These are phyloP conservation scores for Ceyx margarethae DNA, from an alignment of 2,113 vertebrate species.

Conservation along the genomic window DNA sequence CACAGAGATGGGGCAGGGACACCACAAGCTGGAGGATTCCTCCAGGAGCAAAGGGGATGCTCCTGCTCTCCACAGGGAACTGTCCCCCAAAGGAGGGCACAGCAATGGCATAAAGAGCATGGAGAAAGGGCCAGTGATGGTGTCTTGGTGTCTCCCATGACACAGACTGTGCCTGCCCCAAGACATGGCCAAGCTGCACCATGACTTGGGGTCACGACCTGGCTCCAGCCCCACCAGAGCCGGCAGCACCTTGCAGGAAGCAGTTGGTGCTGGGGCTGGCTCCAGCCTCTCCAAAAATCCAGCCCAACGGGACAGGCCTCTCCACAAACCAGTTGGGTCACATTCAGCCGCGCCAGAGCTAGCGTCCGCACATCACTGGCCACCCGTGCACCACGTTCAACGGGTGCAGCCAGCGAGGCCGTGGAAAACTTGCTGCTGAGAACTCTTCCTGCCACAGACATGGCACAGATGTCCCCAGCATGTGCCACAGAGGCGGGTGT, in stretches of 20 bases:
- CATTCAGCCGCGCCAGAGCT: not conserved
- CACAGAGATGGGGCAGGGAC: not conserved
- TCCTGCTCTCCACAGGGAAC: not conserved
- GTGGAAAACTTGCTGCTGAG: accelerated
- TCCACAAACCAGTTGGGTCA: not conserved
- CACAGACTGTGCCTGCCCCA: not conserved
- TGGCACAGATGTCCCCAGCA: accelerated
- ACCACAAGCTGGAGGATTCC: too few species aligned
- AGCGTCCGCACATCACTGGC: not conserved
- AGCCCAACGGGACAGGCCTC: slow-evolving; percentile 21
- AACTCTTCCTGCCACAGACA: not conserved
- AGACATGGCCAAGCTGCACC: not conserved
- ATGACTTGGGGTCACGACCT: not conserved
- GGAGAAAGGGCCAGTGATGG: not conserved
- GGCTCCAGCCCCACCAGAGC: not conserved
- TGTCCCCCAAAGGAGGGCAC: accelerated
- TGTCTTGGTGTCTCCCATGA: accelerated
- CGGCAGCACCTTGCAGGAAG: slow-evolving; percentile 1
- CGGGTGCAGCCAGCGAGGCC: not conserved
- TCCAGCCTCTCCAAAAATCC: slow-evolving; percentile 60
- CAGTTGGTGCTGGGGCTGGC: not conserved
- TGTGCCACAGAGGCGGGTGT: accelerated
- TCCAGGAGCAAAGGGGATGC: not conserved
- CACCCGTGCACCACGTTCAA: not conserved
- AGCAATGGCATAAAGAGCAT: accelerated